Conservation (phyloP, 2,113 vertebrate genomes). For the Seriola aureovittata region DNA sequence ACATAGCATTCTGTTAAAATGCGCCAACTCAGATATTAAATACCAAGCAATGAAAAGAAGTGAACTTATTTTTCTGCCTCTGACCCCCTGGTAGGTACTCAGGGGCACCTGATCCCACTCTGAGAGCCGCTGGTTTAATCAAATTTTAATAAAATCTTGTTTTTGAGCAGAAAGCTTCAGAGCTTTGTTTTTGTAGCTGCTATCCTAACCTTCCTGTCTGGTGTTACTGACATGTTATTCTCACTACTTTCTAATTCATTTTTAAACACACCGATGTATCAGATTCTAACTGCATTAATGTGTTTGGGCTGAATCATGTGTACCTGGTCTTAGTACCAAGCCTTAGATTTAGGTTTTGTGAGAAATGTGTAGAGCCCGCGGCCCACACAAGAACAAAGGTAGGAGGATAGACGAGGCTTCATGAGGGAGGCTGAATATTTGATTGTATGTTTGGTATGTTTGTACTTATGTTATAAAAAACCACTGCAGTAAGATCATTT, state of each 20-base stretch:
- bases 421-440: background rate
- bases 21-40: slow-evolving; percentile 22
- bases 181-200: slow-evolving; percentile 57
- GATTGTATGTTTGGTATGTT: background rate
- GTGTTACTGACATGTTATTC: slow-evolving; percentile 33
- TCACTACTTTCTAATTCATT: slow-evolving; percentile 45
- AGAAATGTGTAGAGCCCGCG: slow-evolving; percentile 8
- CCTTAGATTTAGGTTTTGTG: slow-evolving; percentile 26
- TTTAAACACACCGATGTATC: slow-evolving; percentile 54
- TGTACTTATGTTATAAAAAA: background rate
- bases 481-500: background rate
- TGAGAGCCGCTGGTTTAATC: slow-evolving; percentile 39
- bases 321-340: slow-evolving; percentile 21
- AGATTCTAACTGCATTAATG: slow-evolving; percentile 61
- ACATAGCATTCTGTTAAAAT: background rate
- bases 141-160: slow-evolving; percentile 48
- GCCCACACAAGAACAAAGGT: slow-evolving; percentile 14
- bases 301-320: slow-evolving; percentile 55
- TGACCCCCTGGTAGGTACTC: slow-evolving; percentile 25
- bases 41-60: slow-evolving; percentile 11
- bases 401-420: slow-evolving; percentile 15
- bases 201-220: slow-evolving; percentile 42
- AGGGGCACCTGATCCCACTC: slow-evolving; percentile 24
- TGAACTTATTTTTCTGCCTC: background rate
- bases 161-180: slow-evolving; percentile 43